Evolutionary conservation across 2,888 invertebrate genomes (phyloP).

Genomic region (Chouioia cunea): DNA sequence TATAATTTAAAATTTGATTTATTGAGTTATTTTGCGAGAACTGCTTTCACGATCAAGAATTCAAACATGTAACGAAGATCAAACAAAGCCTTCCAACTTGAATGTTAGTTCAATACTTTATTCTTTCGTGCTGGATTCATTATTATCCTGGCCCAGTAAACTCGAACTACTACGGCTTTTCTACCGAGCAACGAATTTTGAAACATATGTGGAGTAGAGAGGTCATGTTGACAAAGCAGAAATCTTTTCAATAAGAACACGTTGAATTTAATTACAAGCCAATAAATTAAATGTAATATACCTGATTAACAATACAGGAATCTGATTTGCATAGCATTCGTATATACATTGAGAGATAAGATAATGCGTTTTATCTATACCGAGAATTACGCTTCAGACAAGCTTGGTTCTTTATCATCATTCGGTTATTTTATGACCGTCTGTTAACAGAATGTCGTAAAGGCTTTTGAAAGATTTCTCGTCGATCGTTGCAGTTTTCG

Average conservation of each 20-base stretch:
- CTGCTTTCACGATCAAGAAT: no score
- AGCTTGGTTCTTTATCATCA: no score
- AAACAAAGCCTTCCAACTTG: neutral
- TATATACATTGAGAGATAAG: conserved; percentile 21
- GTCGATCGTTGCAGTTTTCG: neutral
- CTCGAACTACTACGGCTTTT: neutral
- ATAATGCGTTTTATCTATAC: conserved; percentile 9
- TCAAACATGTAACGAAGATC: neutral
- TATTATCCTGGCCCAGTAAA: neutral
- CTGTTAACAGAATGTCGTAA: conserved; percentile 17
- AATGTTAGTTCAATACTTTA: neutral
- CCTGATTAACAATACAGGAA: conserved; percentile 29
- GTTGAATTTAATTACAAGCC: no score
- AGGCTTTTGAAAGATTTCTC: conserved; percentile 36
- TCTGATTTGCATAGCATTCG: conserved; percentile 5
- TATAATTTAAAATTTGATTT: no score
- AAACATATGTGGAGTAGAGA: neutral
- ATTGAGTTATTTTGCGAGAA: no score
- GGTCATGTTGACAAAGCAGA: no score
- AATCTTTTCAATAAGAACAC: no score
- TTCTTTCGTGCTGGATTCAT: neutral
- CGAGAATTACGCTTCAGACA: no score
- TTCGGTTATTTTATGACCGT: neutral
- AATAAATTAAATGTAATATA: no score
- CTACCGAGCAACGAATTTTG: conserved; percentile 13